Conservation (phyloP, 2,113 vertebrate species). For the Camarhynchus parvulus region DNA sequence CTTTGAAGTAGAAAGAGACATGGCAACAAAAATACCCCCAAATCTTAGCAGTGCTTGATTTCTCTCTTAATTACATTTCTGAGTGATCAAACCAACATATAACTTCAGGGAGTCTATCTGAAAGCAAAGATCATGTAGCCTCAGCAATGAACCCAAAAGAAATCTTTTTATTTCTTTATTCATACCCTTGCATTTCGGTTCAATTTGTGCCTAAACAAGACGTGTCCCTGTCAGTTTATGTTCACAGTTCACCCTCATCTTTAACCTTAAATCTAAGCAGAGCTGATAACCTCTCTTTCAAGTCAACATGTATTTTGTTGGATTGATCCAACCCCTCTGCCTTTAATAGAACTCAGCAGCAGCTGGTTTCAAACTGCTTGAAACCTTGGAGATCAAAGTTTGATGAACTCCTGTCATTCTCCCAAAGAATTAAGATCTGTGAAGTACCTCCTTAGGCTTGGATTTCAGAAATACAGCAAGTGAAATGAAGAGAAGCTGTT, state of each 20-base stretch:
- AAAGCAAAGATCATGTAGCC: background rate
- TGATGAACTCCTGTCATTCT: background rate
- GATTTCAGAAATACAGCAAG: background rate
- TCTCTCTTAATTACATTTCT: background rate
- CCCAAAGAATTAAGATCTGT: background rate
- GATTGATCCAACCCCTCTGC: background rate
- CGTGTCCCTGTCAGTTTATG: background rate
- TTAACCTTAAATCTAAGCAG: conserved; percentile 14
- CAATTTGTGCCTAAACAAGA: background rate
- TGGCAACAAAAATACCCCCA: background rate
- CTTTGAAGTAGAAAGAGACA: background rate
- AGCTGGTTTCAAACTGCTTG: background rate
- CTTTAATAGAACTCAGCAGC: background rate
- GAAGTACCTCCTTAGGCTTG: background rate
- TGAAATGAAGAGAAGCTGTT: background rate
- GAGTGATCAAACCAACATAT: background rate
- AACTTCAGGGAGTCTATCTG: background rate
- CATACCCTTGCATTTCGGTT: background rate
- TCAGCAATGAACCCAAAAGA: background rate
- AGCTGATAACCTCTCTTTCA: conserved; percentile 19
- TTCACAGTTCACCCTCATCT: background rate
- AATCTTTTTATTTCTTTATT: background rate
- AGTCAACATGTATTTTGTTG: background rate
- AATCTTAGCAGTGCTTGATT: background rate
- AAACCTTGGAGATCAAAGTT: conserved; percentile 23